Percentiles rank a stretch among this genome's conserved stretches.
Evolutionary conservation across 2,113 vertebrate species (phyloP).

Genomic region (Hydrolagus affinis): DNA sequence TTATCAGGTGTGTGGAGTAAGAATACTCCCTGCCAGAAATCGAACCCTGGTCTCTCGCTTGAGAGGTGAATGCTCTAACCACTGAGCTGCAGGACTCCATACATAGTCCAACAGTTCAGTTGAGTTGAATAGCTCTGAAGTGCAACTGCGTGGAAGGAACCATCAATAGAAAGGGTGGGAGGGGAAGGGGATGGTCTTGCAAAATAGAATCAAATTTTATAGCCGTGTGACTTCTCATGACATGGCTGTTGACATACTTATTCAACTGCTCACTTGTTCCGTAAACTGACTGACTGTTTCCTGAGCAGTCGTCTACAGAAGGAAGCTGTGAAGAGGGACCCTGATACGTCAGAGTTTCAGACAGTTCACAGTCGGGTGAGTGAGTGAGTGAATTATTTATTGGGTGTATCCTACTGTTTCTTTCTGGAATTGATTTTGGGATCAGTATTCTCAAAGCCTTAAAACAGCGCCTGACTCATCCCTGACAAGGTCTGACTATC

Average conservation of each 20-base stretch:
- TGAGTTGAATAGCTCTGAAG: neutral
- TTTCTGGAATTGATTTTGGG: too few species aligned
- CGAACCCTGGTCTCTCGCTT: too few species aligned
- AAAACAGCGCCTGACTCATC: too few species aligned
- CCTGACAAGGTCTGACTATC: neutral
- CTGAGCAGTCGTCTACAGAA: neutral
- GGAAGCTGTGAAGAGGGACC: neutral
- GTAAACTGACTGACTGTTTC: neutral
- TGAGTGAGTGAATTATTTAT: neutral
- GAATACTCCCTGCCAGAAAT: too few species aligned
- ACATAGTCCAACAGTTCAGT: neutral
- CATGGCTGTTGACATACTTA: too few species aligned
- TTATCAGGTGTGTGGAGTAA: too few species aligned
- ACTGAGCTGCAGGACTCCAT: too few species aligned
- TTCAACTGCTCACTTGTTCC: neutral
- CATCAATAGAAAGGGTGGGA: neutral
- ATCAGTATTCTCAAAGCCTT: too few species aligned
- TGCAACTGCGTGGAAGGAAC: neutral
- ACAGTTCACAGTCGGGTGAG: neutral
- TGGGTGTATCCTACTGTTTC: neutral
- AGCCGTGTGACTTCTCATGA: neutral
- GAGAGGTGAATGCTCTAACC: too few species aligned
- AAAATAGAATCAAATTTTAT: neutral
- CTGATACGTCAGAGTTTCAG: neutral
- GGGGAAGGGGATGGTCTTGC: neutral